Conservation (phyloP, 2,113 vertebrate species). For the Nibea coibor region DNA sequence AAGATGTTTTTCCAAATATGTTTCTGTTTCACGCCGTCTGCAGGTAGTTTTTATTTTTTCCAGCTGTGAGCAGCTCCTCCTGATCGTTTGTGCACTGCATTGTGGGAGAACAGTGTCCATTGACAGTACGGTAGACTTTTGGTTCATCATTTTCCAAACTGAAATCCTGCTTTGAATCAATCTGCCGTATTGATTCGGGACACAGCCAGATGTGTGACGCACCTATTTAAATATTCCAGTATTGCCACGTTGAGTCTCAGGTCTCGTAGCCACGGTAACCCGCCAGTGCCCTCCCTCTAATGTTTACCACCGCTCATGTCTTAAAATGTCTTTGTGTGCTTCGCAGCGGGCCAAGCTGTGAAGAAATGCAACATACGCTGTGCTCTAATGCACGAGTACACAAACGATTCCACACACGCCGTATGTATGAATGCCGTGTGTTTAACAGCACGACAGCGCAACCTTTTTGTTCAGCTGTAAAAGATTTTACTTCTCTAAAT, state of each 20-base stretch:
- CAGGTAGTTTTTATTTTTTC: background rate
- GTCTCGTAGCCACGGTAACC: conserved; percentile 34
- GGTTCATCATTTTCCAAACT: background rate
- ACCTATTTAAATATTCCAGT: conserved; percentile 14
- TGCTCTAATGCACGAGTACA: conserved; percentile 25
- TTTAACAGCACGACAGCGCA: background rate
- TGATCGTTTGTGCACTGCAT: background rate
- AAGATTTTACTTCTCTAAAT: conserved; percentile 20
- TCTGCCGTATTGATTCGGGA: background rate
- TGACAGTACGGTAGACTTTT: background rate
- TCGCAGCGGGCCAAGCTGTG: conserved; percentile 38
- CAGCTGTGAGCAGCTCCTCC: background rate
- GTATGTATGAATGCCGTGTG: background rate
- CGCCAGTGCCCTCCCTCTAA: conserved; percentile 13
- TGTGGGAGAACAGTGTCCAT: conserved; percentile 3
- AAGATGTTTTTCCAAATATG: background rate
- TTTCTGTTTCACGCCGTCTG: background rate
- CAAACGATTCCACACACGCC: conserved; percentile 7
- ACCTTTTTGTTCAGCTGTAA: conserved; percentile 11
- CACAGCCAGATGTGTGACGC: background rate
- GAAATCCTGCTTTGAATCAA: background rate
- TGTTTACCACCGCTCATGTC: conserved; percentile 49
- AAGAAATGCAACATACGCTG: conserved; percentile 7
- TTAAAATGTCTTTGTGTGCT: conserved; percentile 37
- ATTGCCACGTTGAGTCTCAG: conserved; percentile 37